phyloP scores from a whole-genome alignment of 2,113 vertebrate species.

The Leptosomus discolor region DNA sequence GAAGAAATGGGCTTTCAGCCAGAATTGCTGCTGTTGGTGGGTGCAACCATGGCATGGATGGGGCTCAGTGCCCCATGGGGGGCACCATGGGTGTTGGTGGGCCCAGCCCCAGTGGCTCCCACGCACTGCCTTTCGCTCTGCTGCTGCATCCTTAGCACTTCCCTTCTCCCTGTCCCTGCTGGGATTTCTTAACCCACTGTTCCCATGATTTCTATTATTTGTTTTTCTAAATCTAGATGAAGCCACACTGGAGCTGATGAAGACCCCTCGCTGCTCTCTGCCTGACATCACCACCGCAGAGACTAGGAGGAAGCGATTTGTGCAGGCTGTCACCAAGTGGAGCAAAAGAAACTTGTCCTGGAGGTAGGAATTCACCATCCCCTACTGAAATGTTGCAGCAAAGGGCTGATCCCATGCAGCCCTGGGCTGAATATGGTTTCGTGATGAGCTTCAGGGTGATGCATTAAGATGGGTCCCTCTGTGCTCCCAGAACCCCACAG shows the following conservation, averaged over 20 bases:
- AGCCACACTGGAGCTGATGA: constrained; percentile 90
- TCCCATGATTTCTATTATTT: not conserved
- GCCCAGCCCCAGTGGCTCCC: fast-evolving
- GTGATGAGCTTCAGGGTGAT: not conserved
- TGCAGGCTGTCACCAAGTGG: constrained; percentile 82
- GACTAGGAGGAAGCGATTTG: constrained; percentile 73
- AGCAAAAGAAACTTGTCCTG: constrained; percentile 92
- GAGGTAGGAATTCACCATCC: constrained; percentile 78
- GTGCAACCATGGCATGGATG: fast-evolving
- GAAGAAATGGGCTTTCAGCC: not conserved
- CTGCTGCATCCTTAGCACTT: not conserved
- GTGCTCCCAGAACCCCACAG: not conserved
- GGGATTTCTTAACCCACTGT: not conserved
- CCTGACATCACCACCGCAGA: constrained; percentile 77
- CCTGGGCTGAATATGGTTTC: not conserved
- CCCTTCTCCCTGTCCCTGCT: not conserved
- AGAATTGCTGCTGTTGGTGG: not conserved
- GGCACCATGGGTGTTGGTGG: fast-evolving
- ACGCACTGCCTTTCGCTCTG: not conserved
- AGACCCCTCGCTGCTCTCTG: constrained; percentile 92
- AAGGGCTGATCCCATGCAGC: not conserved
- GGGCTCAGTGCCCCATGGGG: not conserved
- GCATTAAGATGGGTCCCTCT: fast-evolving
- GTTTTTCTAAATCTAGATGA: constrained; percentile 73
- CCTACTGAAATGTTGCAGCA: not conserved